phyloP scores from a whole-genome alignment of 1,140 invertebrate genomes.

The Dinothrombium tinctorium region DNA sequence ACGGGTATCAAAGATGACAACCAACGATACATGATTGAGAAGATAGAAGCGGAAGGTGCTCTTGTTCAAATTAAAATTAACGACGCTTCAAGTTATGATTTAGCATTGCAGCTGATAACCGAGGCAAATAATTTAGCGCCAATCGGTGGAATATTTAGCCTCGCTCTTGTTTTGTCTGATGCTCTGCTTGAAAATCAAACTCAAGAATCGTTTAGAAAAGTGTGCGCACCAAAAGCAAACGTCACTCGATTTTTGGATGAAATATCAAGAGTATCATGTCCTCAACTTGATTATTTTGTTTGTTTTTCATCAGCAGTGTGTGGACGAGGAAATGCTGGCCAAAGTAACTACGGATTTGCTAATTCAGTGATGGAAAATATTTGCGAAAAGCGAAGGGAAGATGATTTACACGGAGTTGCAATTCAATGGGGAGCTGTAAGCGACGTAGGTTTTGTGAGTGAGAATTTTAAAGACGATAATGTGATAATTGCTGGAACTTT shows the following conservation, averaged over 20 bases:
- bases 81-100: too few species aligned
- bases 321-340: conserved; percentile 78
- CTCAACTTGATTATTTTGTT: conserved; percentile 65
- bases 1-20: too few species aligned
- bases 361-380: conserved; percentile 86
- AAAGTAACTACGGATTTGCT: conserved; percentile 81
- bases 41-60: too few species aligned
- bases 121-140: too few species aligned
- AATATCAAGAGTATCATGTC: conserved; percentile 42
- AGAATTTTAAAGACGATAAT: conserved; percentile 63
- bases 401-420: conserved; percentile 43
- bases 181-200: conserved; percentile 67
- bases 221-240: conserved; percentile 32
- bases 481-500: conserved; percentile 71
- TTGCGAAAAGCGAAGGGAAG: conserved; percentile 25
- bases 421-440: conserved; percentile 95
- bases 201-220: conserved; percentile 43
- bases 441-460: conserved; percentile 72
- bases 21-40: too few species aligned
- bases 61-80: too few species aligned
- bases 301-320: conserved; percentile 83
- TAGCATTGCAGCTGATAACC: too few species aligned
- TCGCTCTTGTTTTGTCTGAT: conserved; percentile 40
- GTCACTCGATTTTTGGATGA: conserved; percentile 48
- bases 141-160: conserved; percentile 76